phyloP scores from a whole-genome alignment of 2,888 invertebrate genomes.

The Andrena fulva region DNA sequence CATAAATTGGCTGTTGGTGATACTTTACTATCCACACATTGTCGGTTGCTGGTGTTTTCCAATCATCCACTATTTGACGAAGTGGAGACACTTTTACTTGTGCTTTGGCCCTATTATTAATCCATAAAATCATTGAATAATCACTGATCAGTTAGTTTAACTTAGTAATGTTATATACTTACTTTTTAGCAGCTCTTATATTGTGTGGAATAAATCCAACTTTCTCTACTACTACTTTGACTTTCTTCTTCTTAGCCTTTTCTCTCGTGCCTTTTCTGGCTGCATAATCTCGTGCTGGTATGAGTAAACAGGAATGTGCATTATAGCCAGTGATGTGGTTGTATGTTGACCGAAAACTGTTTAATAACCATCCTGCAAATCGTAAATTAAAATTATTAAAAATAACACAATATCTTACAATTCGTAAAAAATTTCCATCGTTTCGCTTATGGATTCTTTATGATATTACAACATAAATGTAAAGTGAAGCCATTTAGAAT shows the following conservation, averaged over 20 bases:
- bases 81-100: background rate
- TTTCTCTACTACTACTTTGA: constrained; percentile 90
- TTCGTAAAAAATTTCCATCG: too few relatives aligned
- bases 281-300: constrained; percentile 87
- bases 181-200: background rate
- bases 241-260: constrained; percentile 89
- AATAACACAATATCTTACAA: background rate
- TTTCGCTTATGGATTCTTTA: too few relatives aligned
- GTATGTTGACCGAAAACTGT: constrained; percentile 42
- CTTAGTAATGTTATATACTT: background rate
- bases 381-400: background rate
- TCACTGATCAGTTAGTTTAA: background rate
- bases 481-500: too few relatives aligned
- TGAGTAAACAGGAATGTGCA: constrained; percentile 56
- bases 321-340: constrained; percentile 40
- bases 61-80: background rate
- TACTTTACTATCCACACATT: constrained; percentile 88
- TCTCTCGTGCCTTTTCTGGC: constrained; percentile 94
- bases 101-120: background rate
- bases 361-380: constrained; percentile 60
- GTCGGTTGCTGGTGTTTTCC: constrained; percentile 86
- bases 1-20: constrained; percentile 88
- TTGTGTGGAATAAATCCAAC: constrained; percentile 87
- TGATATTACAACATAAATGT: too few relatives aligned
- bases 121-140: background rate